Conservation (phyloP, 2,113 vertebrate species). For the Falco punctatus region DNA sequence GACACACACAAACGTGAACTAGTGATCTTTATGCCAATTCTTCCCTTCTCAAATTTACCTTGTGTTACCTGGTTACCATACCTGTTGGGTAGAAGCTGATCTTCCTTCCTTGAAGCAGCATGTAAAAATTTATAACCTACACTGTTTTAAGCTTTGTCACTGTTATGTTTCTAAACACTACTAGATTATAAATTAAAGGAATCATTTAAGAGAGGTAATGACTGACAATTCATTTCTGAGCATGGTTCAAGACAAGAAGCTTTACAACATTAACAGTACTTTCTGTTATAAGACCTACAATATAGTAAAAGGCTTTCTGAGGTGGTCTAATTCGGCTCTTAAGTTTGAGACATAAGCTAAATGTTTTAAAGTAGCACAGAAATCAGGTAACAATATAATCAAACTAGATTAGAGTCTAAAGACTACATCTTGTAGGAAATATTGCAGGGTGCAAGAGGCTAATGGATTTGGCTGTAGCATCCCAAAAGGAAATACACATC, state of each 20-base stretch:
- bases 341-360: neutral
- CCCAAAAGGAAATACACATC: neutral
- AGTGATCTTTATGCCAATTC: neutral
- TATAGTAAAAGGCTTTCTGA: neutral
- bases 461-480: neutral
- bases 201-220: neutral
- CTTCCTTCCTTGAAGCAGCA: neutral
- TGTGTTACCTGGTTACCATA: neutral
- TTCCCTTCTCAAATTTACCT: neutral
- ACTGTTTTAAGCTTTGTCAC: neutral
- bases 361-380: neutral
- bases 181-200: neutral
- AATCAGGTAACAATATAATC: neutral
- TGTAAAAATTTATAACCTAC: neutral
- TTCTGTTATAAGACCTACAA: neutral
- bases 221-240: neutral
- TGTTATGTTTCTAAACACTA: neutral
- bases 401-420: neutral
- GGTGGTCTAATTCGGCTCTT: neutral
- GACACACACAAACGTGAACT: neutral
- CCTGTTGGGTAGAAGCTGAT: neutral
- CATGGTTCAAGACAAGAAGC: neutral
- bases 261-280: neutral
- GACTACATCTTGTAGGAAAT: neutral
- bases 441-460: neutral